Evolutionary conservation across 2,888 invertebrate genomes (phyloP).

Genomic region (Noctuana brunneofusca): DNA sequence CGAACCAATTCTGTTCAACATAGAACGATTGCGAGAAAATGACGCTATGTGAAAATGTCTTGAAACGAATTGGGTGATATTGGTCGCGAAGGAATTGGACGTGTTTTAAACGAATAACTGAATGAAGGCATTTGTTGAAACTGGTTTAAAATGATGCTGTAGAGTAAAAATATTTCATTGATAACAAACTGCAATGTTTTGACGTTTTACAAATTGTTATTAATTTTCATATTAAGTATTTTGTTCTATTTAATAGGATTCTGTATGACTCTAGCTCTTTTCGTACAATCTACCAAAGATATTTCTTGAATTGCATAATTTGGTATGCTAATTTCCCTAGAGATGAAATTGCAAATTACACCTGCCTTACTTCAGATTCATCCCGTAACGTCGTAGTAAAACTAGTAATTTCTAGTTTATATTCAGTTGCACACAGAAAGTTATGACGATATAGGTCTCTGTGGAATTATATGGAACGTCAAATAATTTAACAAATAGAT

Average conservation of each 20-base stretch:
- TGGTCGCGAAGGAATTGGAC: constrained; percentile 27
- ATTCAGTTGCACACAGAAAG: constrained; percentile 22
- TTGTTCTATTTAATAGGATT: neutral
- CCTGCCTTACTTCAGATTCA: constrained; percentile 41
- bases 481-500: constrained; percentile 3
- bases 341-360: constrained; percentile 29
- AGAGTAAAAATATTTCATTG: neutral
- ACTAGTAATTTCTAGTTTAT: constrained; percentile 22
- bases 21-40: constrained; percentile 41
- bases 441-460: constrained; percentile 25
- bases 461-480: constrained; percentile 2
- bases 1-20: constrained; percentile 52
- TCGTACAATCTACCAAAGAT: neutral
- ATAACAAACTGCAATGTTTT: neutral
- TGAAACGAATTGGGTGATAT: constrained; percentile 42
- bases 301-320: constrained; percentile 3
- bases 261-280: neutral
- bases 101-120: constrained; percentile 29
- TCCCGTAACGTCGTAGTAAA: constrained; percentile 3
- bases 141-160: neutral
- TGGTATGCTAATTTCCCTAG: constrained; percentile 14
- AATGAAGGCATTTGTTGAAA: neutral
- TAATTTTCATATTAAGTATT: neutral
- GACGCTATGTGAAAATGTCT: constrained; percentile 46
- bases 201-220: neutral